A percentile compares a stretch with the other conserved stretches of the same genome.
phyloP scores from a whole-genome alignment of 2,888 invertebrate species.

The Heliconius erato region DNA sequence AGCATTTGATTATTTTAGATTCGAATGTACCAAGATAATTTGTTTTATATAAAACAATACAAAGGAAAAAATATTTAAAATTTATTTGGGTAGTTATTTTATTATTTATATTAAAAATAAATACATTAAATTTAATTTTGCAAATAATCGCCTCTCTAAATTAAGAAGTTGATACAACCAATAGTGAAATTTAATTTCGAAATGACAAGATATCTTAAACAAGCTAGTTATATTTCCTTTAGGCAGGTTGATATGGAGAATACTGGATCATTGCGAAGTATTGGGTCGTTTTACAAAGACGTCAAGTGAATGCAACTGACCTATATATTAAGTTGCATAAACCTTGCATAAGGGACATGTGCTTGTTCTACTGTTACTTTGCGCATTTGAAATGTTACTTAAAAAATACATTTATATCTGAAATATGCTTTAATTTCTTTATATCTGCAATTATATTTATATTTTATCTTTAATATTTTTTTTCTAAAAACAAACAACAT shows the following conservation, averaged over 20 bases:
- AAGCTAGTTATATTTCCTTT: not conserved
- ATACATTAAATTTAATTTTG: not conserved
- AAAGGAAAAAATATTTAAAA: too few species aligned
- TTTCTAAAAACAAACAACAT: not conserved
- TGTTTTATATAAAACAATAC: not conserved
- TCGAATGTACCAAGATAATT: not conserved
- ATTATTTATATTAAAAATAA: not conserved
- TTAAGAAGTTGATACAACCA: not conserved
- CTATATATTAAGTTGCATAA: conserved; percentile 26
- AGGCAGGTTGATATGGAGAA: conserved; percentile 10
- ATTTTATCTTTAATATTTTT: not conserved
- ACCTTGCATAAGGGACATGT: conserved; percentile 36
- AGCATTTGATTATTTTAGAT: not conserved
- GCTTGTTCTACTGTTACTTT: not conserved
- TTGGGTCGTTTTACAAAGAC: not conserved
- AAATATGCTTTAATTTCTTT: not conserved
- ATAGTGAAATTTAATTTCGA: not conserved
- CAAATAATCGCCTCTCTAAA: not conserved
- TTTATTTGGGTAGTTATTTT: too few species aligned
- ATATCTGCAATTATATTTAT: not conserved
- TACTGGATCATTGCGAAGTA: conserved; percentile 1
- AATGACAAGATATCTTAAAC: not conserved
- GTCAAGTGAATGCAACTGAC: conserved; percentile 10
- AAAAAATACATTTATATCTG: not conserved
- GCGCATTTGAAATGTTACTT: not conserved